These are phyloP conservation scores for Helogale parvula DNA, from an alignment of 2,113 vertebrate genomes.

Conservation along the genomic window DNA sequence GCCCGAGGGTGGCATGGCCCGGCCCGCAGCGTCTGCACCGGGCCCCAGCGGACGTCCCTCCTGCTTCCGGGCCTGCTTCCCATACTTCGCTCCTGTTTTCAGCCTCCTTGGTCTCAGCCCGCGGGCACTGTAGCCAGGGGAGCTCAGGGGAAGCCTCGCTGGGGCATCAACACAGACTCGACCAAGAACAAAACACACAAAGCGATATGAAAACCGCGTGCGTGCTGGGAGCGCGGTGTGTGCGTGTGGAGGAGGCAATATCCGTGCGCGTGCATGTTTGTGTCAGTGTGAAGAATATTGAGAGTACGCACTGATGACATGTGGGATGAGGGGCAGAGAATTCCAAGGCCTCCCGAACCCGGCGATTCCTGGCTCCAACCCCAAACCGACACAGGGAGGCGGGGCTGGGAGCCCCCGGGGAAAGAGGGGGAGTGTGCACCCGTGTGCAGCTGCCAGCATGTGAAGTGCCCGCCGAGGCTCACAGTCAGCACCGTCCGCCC, in stretches of 20 bases:
- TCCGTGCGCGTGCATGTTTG: no score
- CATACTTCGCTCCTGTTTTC: neutral
- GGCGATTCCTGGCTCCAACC: neutral
- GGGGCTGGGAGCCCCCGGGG: neutral
- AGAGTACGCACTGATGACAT: no score
- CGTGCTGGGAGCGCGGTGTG: neutral
- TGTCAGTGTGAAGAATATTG: no score
- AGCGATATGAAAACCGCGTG: no score
- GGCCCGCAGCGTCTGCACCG: rapidly evolving
- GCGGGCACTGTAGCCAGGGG: neutral
- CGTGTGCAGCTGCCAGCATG: rapidly evolving
- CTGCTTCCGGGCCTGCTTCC: neutral
- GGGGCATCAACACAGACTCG: neutral
- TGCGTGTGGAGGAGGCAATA: neutral
- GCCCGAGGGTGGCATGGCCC: rapidly evolving
- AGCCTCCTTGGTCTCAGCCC: neutral
- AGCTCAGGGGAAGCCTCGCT: no score
- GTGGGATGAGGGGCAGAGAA: neutral
- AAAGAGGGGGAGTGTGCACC: neutral
- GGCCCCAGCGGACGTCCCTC: rapidly evolving
- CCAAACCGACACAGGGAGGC: neutral
- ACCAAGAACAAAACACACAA: no score
- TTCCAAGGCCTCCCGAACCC: neutral
- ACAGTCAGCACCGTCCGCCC: neutral
- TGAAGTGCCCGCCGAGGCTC: neutral